phyloP scores from a whole-genome alignment of 1,140 invertebrate genomes.

The Conus betulinus region DNA sequence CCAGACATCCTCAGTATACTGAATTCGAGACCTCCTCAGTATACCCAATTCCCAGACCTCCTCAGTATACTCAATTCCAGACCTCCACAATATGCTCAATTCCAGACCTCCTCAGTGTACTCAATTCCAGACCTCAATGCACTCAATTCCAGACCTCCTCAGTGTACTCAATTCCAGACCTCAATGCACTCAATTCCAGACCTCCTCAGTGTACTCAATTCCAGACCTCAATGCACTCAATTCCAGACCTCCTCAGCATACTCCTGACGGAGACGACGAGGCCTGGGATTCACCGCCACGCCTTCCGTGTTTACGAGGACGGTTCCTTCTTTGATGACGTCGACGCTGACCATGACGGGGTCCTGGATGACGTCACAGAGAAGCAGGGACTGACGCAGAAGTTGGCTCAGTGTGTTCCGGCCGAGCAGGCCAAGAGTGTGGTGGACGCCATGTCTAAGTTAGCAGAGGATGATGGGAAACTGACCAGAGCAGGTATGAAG shows the following conservation, averaged over 20 bases:
- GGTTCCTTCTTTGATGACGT: constrained; percentile 18
- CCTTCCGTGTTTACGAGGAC: constrained; percentile 25
- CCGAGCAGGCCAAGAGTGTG: background rate
- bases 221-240: background rate
- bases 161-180: too few species aligned
- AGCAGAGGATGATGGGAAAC: background rate
- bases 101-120: too few species aligned
- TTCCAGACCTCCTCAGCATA: constrained; percentile 29
- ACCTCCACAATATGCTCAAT: too few species aligned
- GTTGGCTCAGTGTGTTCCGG: constrained; percentile 19
- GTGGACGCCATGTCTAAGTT: background rate
- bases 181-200: too few species aligned
- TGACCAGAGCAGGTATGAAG: constrained; percentile 11
- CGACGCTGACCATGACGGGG: background rate
- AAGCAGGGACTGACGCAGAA: background rate
- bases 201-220: too few species aligned
- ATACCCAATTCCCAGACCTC: too few species aligned
- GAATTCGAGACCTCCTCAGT: too few species aligned
- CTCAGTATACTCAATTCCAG: too few species aligned
- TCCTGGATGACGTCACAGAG: constrained; percentile 10
- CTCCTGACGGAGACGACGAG: background rate
- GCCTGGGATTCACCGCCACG: constrained; percentile 4
- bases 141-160: too few species aligned
- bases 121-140: too few species aligned
- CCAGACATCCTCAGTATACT: too few species aligned